Percentiles rank a stretch among this genome's conserved stretches.
These are phyloP conservation scores for Aleiodes leptofemur DNA, from an alignment of 2,888 invertebrate species.

Conservation along the genomic window DNA sequence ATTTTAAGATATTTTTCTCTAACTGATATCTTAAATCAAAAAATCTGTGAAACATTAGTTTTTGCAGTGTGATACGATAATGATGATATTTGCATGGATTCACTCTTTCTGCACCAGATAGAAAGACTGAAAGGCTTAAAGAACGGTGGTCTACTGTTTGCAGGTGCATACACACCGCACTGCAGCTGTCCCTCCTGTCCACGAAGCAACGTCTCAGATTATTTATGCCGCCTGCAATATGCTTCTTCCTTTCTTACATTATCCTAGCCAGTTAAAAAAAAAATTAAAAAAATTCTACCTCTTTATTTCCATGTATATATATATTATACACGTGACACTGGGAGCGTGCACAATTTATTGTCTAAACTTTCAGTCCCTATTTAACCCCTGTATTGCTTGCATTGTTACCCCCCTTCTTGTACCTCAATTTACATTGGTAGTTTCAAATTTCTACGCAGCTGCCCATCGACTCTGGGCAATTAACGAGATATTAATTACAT, in stretches of 20 bases:
- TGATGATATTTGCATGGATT: background rate
- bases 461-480: constrained; percentile 19
- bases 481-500: constrained; percentile 19
- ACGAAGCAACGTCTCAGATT: constrained; percentile 53
- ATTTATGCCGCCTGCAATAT: constrained; percentile 64
- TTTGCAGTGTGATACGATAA: no score
- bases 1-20: no score
- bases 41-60: no score
- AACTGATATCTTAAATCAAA: no score
- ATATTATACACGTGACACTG: constrained; percentile 33
- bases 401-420: constrained; percentile 1
- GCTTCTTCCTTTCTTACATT: constrained; percentile 52
- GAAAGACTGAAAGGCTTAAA: constrained; percentile 13
- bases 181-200: constrained; percentile 59
- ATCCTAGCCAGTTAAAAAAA: background rate
- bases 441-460: constrained; percentile 31
- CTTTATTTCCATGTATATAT: constrained; percentile 5
- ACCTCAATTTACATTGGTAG: background rate
- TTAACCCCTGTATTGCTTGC: background rate
- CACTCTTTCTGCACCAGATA: constrained; percentile 21
- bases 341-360: constrained; percentile 42
- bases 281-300: constrained; percentile 14
- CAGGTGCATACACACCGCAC: constrained; percentile 54
- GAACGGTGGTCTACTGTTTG: constrained; percentile 36
- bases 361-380: constrained; percentile 21